These are phyloP conservation scores for Periphyllus acericola DNA, from an alignment of 2,888 invertebrate species.

Conservation along the genomic window DNA sequence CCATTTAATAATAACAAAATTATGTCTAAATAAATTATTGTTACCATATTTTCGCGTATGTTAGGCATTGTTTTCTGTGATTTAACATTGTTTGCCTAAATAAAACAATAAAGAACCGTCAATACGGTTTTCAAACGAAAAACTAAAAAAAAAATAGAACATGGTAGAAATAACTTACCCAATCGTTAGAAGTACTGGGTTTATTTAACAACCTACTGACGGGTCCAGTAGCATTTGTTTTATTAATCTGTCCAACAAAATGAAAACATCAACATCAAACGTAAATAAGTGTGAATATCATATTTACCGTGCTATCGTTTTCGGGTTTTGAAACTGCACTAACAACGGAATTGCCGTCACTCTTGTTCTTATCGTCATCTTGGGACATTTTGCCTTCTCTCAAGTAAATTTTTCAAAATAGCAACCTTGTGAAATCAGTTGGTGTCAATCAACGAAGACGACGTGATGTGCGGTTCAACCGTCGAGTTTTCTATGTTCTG, in stretches of 20 bases:
- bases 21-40: neutral
- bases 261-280: neutral
- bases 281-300: neutral
- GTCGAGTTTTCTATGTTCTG: too few species aligned
- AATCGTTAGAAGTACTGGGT: neutral
- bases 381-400: neutral
- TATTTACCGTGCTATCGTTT: neutral
- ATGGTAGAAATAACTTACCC: neutral
- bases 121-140: neutral
- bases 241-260: neutral
- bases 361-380: neutral
- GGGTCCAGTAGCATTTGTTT: neutral
- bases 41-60: neutral
- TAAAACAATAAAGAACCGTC: neutral
- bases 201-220: neutral
- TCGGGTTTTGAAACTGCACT: neutral
- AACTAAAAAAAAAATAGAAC: neutral
- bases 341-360: neutral
- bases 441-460: too few species aligned
- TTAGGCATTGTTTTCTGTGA: neutral
- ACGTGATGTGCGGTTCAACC: too few species aligned
- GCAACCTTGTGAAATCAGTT: conserved; percentile 14
- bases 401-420: too few species aligned
- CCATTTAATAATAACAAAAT: neutral
- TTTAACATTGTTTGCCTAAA: neutral